A percentile compares a stretch with the other conserved stretches of the same genome.
phyloP scores from a whole-genome alignment of 2,113 vertebrate genomes.

The Leuciscus idus region DNA sequence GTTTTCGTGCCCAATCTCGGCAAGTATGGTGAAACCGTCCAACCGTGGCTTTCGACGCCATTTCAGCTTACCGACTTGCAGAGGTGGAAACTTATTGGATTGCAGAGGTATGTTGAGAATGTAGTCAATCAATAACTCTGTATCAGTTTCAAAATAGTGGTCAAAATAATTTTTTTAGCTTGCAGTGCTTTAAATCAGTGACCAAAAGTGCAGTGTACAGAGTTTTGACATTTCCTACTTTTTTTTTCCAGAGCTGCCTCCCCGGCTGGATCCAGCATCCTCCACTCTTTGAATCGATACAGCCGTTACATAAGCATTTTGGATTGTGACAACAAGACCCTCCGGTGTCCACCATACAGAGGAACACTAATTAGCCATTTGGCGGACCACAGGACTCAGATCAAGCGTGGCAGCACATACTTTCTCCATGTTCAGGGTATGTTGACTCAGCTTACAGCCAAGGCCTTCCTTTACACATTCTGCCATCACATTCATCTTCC shows the following conservation, averaged over 20 bases:
- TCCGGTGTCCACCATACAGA: slow-evolving; percentile 87
- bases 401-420: slow-evolving; percentile 94
- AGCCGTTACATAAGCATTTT: slow-evolving; percentile 92
- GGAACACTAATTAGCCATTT: slow-evolving; percentile 84
- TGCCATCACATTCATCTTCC: slow-evolving; percentile 95
- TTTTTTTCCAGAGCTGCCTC: slow-evolving; percentile 78
- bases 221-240: not conserved
- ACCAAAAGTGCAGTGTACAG: not conserved
- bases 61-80: slow-evolving; percentile 92
- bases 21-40: slow-evolving; percentile 82
- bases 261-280: slow-evolving; percentile 77
- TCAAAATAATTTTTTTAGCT: not conserved
- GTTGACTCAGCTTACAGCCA: slow-evolving; percentile 87
- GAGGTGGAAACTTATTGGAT: slow-evolving; percentile 95
- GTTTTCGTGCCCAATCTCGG: slow-evolving; percentile 88
- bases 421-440: slow-evolving; percentile 88
- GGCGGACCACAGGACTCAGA: slow-evolving; percentile 92
- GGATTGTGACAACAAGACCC: slow-evolving; percentile 91
- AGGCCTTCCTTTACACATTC: slow-evolving; percentile 93
- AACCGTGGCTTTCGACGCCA: slow-evolving; percentile 88
- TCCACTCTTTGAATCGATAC: slow-evolving; percentile 89
- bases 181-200: slow-evolving; percentile 1
- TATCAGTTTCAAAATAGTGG: not conserved
- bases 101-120: slow-evolving; percentile 86
- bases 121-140: not conserved